Evolutionary conservation across 2,797 vertebrate genomes (phyloP).

Genomic region (Mormyrus proboscirostris): DNA sequence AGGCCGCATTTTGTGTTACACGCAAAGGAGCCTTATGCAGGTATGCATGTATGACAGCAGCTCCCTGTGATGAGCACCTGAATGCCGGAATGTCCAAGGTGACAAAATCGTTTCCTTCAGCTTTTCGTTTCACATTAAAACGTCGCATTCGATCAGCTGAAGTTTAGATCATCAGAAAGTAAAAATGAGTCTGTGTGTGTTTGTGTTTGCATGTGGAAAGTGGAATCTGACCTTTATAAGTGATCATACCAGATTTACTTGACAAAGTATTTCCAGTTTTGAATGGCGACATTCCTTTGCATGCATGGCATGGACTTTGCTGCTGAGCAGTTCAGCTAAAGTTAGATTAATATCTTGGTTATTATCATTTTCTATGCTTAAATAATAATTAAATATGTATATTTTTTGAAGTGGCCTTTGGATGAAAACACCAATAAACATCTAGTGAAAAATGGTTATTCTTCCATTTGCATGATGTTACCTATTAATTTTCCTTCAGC

Average conservation of each 20-base stretch:
- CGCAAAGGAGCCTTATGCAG: neutral
- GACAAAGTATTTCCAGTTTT: neutral
- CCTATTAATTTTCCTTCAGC: neutral
- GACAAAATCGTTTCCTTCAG: neutral
- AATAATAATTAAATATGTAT: neutral
- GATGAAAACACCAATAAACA: neutral
- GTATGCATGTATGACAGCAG: neutral
- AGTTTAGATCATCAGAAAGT: neutral
- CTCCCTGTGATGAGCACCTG: neutral
- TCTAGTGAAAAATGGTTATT: neutral
- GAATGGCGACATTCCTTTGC: neutral
- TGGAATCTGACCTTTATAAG: neutral
- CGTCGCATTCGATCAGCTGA: neutral
- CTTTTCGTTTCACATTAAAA: neutral
- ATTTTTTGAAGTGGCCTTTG: neutral
- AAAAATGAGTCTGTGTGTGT: neutral
- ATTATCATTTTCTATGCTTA: neutral
- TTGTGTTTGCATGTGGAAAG: neutral
- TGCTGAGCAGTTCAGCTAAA: neutral
- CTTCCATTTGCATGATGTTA: neutral
- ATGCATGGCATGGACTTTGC: neutral
- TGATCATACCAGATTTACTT: neutral
- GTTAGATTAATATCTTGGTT: neutral
- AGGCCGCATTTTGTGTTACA: neutral
- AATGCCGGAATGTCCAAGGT: neutral